phyloP scores from a whole-genome alignment of 2,797 vertebrate species.

The Leuciscus waleckii region DNA sequence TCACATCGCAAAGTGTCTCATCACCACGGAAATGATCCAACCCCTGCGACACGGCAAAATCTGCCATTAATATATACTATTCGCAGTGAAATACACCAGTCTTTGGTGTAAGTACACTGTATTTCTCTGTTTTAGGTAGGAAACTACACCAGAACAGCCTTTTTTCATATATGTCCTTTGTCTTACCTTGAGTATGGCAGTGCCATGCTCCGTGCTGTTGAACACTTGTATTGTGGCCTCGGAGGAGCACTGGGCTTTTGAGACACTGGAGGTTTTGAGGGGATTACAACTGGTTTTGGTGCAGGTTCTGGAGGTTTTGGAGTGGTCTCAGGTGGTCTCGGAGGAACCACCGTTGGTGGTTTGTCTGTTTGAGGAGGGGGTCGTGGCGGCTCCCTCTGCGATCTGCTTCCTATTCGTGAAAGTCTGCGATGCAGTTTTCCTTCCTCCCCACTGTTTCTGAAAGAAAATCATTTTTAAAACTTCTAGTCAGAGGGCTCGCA shows the following conservation, averaged over 20 bases:
- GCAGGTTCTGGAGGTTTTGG: constrained; percentile 54
- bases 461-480: constrained; percentile 3
- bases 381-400: constrained; percentile 73
- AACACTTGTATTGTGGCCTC: constrained; percentile 75
- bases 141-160: background rate
- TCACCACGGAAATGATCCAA: constrained; percentile 75
- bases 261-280: constrained; percentile 65
- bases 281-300: constrained; percentile 52
- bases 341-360: constrained; percentile 52
- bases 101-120: background rate
- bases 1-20: constrained; percentile 79
- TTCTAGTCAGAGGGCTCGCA: background rate
- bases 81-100: background rate
- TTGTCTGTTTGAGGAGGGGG: constrained; percentile 69
- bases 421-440: constrained; percentile 74
- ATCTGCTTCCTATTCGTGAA: constrained; percentile 75
- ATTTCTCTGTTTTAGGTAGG: background rate
- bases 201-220: constrained; percentile 75
- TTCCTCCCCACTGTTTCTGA: constrained; percentile 74
- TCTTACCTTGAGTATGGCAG: constrained; percentile 75
- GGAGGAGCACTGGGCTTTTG: constrained; percentile 74
- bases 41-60: constrained; percentile 66
- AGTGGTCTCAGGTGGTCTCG: constrained; percentile 49
- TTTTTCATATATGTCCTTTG: background rate
- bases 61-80: background rate